Conservation (phyloP, 1,140 invertebrate genomes). For the Paraescarpia echinospica region DNA sequence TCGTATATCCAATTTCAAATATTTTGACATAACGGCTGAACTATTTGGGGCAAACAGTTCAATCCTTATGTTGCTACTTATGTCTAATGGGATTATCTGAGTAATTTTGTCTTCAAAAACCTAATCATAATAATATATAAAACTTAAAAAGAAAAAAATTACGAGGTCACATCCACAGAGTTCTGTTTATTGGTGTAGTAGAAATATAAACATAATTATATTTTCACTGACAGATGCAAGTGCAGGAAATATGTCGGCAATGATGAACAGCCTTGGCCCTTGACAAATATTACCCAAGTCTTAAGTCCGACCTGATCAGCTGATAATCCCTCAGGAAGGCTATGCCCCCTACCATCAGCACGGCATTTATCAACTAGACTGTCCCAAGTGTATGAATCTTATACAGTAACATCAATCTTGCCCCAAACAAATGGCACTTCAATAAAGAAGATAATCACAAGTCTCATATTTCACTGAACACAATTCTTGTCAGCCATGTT, state of each 20-base stretch:
- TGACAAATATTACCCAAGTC: constrained; percentile 5
- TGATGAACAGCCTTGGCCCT: neutral
- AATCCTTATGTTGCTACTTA: neutral
- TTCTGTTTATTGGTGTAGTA: neutral
- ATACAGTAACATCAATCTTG: constrained; percentile 6
- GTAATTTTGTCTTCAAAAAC: neutral
- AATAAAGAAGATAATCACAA: constrained; percentile 1
- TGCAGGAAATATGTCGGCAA: neutral
- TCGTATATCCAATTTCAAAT: too few relatives aligned
- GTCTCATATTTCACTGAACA: neutral
- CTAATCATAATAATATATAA: too few relatives aligned
- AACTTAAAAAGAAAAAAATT: neutral
- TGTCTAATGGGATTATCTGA: neutral
- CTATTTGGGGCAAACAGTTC: neutral
- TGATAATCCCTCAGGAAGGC: neutral
- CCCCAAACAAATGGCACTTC: neutral
- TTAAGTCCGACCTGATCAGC: neutral
- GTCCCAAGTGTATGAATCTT: constrained; percentile 5
- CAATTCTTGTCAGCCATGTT: neutral
- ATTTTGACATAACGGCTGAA: neutral
- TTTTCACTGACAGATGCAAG: neutral
- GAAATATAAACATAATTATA: neutral
- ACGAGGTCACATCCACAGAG: neutral
- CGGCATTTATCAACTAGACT: neutral
- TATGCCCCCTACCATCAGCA: neutral